Conservation (phyloP, 2,797 vertebrate genomes). For the Rachycentron canadum region DNA sequence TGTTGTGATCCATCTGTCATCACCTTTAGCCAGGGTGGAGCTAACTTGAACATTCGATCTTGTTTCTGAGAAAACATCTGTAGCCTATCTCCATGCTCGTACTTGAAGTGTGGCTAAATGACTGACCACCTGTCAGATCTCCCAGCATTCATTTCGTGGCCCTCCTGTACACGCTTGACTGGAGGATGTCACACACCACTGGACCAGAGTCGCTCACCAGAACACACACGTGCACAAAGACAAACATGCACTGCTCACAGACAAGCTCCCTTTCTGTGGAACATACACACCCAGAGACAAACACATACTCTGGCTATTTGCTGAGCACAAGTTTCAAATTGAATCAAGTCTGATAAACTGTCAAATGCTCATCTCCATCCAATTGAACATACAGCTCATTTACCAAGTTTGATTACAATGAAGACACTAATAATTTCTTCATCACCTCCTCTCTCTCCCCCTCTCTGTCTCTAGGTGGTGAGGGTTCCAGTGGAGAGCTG, state of each 20-base stretch:
- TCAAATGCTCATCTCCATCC: conserved; percentile 51
- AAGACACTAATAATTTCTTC: conserved; percentile 57
- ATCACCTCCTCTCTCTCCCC: conserved; percentile 15
- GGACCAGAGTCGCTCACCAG: conserved; percentile 52
- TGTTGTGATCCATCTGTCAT: conserved; percentile 75
- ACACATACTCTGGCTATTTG: conserved; percentile 35
- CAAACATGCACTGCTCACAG: conserved; percentile 12
- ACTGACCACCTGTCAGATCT: conserved; percentile 71
- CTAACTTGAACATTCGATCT: conserved; percentile 65
- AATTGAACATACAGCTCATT: conserved; percentile 38
- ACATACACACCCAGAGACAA: conserved; percentile 24
- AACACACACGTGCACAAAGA: conserved; percentile 44
- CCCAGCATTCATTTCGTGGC: conserved; percentile 71
- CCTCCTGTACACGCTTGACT: conserved; percentile 65
- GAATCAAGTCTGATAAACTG: conserved; percentile 50
- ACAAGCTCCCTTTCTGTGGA: conserved; percentile 5
- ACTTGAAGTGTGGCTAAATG: conserved; percentile 33
- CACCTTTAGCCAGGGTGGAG: conserved; percentile 66
- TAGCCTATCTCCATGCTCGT: conserved; percentile 55
- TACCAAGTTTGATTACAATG: conserved; percentile 57
- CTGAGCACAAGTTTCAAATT: conserved; percentile 36
- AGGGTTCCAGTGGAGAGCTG: conserved; percentile 97
- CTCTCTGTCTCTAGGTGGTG: conserved; percentile 87
- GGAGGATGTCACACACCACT: conserved; percentile 70
- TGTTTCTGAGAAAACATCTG: conserved; percentile 71